These are phyloP conservation scores for Ormyrus rosae DNA, from an alignment of 2,888 invertebrate genomes.

Conservation along the genomic window DNA sequence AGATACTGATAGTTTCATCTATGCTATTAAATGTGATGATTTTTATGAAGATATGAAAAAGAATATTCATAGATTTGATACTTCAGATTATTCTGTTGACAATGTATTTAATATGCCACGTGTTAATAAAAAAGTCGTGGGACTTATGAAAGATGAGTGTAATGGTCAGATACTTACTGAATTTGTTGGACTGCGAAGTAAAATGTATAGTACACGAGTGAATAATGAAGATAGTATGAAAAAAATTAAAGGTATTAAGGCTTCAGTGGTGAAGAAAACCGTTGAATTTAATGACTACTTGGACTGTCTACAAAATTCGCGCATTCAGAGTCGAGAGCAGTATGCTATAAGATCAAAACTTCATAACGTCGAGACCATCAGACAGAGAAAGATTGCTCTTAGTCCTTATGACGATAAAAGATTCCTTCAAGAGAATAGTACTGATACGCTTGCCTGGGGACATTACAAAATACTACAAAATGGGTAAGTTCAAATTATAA, in stretches of 20 bases:
- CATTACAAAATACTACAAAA: too few species aligned
- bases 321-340: neutral
- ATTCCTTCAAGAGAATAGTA: too few species aligned
- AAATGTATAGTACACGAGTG: too few species aligned
- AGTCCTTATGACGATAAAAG: conserved; percentile 21
- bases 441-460: too few species aligned
- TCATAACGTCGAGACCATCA: neutral
- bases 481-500: neutral
- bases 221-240: conserved; percentile 28
- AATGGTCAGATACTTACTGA: too few species aligned
- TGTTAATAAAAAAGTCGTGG: conserved; percentile 61
- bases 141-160: conserved; percentile 67
- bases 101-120: neutral
- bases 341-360: neutral
- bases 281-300: conserved; percentile 3
- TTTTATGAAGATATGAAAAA: neutral
- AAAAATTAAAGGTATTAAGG: conserved; percentile 49
- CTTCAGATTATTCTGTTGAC: conserved; percentile 53
- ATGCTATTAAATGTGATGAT: neutral
- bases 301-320: conserved; percentile 28
- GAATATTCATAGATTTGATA: conserved; percentile 50
- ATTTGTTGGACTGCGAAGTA: too few species aligned
- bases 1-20: neutral
- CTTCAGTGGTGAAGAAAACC: neutral
- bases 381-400: neutral